Percentiles rank a stretch among this genome's conserved stretches.
Conservation (phyloP, 2,113 vertebrate genomes). For the Gasterosteus nipponicus region DNA sequence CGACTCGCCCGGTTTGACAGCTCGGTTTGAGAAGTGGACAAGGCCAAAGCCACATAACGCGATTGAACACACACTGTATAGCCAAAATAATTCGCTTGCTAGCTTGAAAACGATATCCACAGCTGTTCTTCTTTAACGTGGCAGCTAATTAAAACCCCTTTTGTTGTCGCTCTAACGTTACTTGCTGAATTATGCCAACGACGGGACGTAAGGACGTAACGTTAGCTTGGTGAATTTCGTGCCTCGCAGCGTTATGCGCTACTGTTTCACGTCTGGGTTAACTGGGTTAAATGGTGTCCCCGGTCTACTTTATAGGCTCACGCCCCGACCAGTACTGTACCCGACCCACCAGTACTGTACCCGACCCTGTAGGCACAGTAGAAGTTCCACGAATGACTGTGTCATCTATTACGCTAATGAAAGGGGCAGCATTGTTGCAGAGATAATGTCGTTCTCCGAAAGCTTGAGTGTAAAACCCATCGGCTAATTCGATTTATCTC, state of each 20-base stretch:
- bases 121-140: background rate
- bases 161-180: background rate
- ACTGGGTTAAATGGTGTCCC: too few species aligned
- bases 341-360: slow-evolving; percentile 45
- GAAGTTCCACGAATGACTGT: background rate
- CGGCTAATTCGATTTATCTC: slow-evolving; percentile 23
- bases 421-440: background rate
- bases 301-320: slow-evolving; percentile 7
- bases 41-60: slow-evolving; percentile 41
- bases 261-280: background rate
- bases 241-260: background rate
- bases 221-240: background rate
- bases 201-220: background rate
- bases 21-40: slow-evolving; percentile 40
- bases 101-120: background rate
- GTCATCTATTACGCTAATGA: background rate
- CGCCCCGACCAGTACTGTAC: slow-evolving; percentile 57
- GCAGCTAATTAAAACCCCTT: background rate
- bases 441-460: background rate
- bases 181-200: background rate
- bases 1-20: slow-evolving; percentile 69
- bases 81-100: background rate
- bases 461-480: slow-evolving; percentile 32
- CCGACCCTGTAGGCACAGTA: slow-evolving; percentile 34
- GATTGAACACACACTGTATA: background rate